A percentile compares a stretch with the other conserved stretches of the same genome.
phyloP scores from a whole-genome alignment of 2,888 invertebrate species.

The Leptinotarsa juncta region DNA sequence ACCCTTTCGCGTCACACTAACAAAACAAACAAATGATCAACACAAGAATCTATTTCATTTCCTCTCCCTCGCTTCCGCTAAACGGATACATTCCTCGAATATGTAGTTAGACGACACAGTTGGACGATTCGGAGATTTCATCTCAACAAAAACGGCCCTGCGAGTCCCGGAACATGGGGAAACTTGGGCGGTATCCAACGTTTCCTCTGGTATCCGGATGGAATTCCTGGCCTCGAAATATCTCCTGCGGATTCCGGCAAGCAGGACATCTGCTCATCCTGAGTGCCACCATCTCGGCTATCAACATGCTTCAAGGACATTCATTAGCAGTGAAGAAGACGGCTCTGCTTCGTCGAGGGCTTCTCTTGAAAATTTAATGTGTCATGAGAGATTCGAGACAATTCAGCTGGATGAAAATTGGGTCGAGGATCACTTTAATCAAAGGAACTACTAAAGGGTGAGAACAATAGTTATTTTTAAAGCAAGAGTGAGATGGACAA shows the following conservation, averaged over 20 bases:
- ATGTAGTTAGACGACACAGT: constrained; percentile 12
- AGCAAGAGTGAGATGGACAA: not conserved
- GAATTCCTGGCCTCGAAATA: constrained; percentile 23
- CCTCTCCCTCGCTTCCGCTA: not conserved
- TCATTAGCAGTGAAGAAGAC: constrained; percentile 22
- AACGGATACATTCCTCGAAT: constrained; percentile 13
- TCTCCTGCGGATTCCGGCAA: constrained; percentile 24
- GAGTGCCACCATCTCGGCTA: constrained; percentile 24
- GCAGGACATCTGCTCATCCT: constrained; percentile 22
- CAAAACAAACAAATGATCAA: not conserved
- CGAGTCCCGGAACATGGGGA: not conserved
- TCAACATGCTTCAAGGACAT: constrained; percentile 32
- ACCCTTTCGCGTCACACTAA: not conserved
- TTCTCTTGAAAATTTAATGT: constrained; percentile 2
- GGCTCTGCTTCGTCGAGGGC: not conserved
- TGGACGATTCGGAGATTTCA: constrained; percentile 18
- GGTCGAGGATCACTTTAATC: not conserved
- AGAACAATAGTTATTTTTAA: too few relatives aligned
- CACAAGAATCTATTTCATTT: constrained; percentile 5
- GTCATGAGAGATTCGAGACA: not conserved
- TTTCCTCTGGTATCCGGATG: constrained; percentile 26
- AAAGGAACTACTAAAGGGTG: too few relatives aligned
- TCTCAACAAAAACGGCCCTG: constrained; percentile 1
- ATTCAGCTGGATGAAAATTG: not conserved
- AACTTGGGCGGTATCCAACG: constrained; percentile 23